Base-by-base conservation (phyloP, 2,888 invertebrate genomes). In the Sesia apiformis region DNA sequence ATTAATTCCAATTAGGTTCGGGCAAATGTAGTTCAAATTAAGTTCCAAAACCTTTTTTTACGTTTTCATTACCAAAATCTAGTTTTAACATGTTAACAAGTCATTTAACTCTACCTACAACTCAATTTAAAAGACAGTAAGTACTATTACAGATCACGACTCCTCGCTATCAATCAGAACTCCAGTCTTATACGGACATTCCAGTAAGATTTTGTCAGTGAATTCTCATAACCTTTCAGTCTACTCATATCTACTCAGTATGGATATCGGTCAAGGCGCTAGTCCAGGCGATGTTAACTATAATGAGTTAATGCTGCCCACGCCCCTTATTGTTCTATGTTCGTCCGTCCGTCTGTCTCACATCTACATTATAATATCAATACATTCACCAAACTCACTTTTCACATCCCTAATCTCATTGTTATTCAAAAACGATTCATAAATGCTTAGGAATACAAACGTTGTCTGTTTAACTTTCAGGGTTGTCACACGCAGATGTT, bases 231-330 rank as follows among this genome's bases (percentile, higher is more conserved):
- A 66, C 69, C 65, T 67, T 69, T 57, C 43, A 38, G 41, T n/a
- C n/a, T n/a, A n/a, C n/a, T n/a, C n/a, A n/a, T 39, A 61, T 63
- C 59, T 62, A 66, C 70, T 77, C 72, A 74, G 63, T 71, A 78
- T 79, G 81, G 72, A 87, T 82, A 83, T 84, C 82, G 88, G 88
- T 85, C 88, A 88, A 87, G 88, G 88, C 70, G 59, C 56, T 61
- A 62, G 82, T 82, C 82, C 83, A 81, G 81, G 74, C 74, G 70
- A 77, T 74, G 69, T 67, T 65, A 69, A 69, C 67, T 66, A 64
- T 81, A 82, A 84, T 84, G 84, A 85, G 81, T 83, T 81, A 82
- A 83, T 81, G 71, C 80, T 60, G 68, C 88, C 88, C 82, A 89
- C 88, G 79, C 86, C 84, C 72, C 67, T 74, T 78, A 88, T 88